These are phyloP conservation scores for Spea multiplicata DNA, from an alignment of 2,113 vertebrate genomes.

Conservation along the genomic window DNA sequence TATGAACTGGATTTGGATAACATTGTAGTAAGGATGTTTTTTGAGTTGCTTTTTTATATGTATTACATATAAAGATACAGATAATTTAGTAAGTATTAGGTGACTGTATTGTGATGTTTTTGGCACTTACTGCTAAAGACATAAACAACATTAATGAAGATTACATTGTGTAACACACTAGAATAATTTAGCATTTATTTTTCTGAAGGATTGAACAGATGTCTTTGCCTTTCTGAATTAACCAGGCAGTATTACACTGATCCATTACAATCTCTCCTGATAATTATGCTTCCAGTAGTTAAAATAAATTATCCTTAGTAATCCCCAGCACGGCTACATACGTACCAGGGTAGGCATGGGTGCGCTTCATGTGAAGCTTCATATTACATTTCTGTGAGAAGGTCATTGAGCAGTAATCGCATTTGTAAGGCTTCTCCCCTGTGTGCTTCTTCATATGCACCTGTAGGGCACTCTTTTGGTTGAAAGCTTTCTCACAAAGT, in stretches of 20 bases:
- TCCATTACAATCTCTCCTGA: neutral
- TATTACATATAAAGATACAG: too few relatives aligned
- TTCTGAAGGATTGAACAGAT: neutral
- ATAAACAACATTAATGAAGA: too few relatives aligned
- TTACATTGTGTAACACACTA: too few relatives aligned
- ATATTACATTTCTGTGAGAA: conserved; percentile 99
- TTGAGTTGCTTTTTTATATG: too few relatives aligned
- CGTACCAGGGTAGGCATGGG: conserved; percentile 79
- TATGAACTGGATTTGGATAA: too few relatives aligned
- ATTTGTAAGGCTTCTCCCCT: conserved; percentile 92
- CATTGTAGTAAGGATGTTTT: too few relatives aligned
- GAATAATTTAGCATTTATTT: too few relatives aligned
- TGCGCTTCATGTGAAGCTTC: conserved; percentile 94
- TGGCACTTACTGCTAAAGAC: too few relatives aligned
- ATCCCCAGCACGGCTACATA: conserved; percentile 7
- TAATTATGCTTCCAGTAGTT: neutral
- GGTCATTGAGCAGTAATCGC: conserved; percentile 86
- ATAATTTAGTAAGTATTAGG: too few relatives aligned
- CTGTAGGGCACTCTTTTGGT: conserved; percentile 97
- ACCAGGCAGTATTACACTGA: neutral
- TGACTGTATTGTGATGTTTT: too few relatives aligned
- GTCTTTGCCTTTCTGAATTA: neutral
- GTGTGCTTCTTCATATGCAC: conserved; percentile 98
- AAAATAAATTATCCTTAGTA: neutral
- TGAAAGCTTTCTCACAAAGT: conserved; percentile 93